Evolutionary conservation across 2,888 invertebrate species (phyloP).

Genomic region (Acleris sparsana): DNA sequence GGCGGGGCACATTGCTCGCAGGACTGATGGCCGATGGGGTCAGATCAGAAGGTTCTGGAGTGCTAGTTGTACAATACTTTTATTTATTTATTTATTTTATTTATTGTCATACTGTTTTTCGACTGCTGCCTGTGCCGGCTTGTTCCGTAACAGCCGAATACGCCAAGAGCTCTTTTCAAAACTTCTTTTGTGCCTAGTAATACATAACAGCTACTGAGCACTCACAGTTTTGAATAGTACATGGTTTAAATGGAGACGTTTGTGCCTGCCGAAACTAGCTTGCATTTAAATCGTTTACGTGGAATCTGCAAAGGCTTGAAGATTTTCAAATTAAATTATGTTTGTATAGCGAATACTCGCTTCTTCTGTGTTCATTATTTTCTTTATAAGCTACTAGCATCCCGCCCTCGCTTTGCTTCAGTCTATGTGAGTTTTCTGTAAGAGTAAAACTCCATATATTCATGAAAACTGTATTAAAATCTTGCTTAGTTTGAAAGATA

Average conservation of each 20-base stretch:
- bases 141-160: conserved; percentile 29
- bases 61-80: too few species aligned
- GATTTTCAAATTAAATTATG: too few species aligned
- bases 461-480: too few species aligned
- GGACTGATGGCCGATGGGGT: too few species aligned
- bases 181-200: conserved; percentile 29
- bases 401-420: too few species aligned
- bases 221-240: conserved; percentile 1
- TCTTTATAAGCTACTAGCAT: neutral
- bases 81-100: neutral
- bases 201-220: conserved; percentile 27
- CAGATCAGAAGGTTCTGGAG: too few species aligned
- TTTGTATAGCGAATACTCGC: too few species aligned
- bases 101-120: conserved; percentile 4
- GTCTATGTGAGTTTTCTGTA: too few species aligned
- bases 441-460: too few species aligned
- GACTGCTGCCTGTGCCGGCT: conserved; percentile 19
- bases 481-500: too few species aligned
- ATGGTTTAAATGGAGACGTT: neutral
- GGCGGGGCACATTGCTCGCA: too few species aligned
- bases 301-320: too few species aligned
- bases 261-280: neutral
- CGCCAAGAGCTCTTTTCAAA: conserved; percentile 27
- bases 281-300: neutral
- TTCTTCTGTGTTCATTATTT: neutral